Percentiles rank a stretch among this genome's conserved stretches.
Conservation (phyloP, 2,113 vertebrate genomes). For the Rhipidura dahli region DNA sequence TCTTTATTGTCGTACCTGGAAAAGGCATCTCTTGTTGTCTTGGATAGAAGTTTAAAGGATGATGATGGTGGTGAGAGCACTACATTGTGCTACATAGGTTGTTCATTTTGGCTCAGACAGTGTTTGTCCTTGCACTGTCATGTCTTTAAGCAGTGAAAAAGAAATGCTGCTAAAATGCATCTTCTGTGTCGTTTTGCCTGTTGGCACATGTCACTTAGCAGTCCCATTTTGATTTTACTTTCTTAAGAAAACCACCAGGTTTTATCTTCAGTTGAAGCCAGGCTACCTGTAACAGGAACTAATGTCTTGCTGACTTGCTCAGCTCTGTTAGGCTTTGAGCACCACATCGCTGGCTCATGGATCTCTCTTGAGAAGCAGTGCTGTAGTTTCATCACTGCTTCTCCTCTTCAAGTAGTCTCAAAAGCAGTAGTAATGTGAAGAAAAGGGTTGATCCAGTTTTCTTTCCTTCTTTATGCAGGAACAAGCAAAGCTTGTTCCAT, state of each 20-base stretch:
- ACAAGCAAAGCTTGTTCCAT: not conserved
- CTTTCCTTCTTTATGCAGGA: not conserved
- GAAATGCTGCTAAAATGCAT: not conserved
- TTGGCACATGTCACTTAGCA: not conserved
- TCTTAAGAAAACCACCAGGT: not conserved
- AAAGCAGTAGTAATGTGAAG: not conserved
- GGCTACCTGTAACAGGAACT: not conserved
- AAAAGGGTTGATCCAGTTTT: not conserved
- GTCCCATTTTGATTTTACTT: accelerated
- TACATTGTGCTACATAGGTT: accelerated
- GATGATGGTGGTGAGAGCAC: not conserved
- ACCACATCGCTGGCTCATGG: accelerated
- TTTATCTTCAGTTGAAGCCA: not conserved
- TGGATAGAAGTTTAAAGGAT: not conserved
- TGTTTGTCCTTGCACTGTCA: not conserved
- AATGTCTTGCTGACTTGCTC: not conserved
- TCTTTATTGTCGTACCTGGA: not conserved
- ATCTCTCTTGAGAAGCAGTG: not conserved
- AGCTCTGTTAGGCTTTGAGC: not conserved
- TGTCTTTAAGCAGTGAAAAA: not conserved
- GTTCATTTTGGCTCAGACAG: not conserved
- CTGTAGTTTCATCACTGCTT: not conserved
- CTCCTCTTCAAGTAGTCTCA: accelerated
- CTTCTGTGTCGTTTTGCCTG: not conserved
- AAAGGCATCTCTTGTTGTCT: not conserved